Base-by-base conservation (phyloP, 2,888 invertebrate genomes). In the Azorinus chamasolen region DNA sequence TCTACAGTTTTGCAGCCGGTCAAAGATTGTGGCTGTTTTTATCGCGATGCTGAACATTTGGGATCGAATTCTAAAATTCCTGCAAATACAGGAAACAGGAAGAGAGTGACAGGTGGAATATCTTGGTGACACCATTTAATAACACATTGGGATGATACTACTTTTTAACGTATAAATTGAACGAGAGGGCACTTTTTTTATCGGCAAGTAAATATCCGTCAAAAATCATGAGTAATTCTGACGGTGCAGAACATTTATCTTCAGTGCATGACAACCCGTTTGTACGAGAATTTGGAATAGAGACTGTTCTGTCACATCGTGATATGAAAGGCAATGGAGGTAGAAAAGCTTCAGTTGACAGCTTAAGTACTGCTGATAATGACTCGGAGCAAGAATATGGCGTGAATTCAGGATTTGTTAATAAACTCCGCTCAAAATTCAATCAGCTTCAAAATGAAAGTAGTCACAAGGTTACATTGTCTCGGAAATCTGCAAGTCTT, bases 321-420 rank as follows among this genome's bases (percentile, higher is more conserved):
- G 43, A 53, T 14, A 32, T 18, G 48, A 48, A 58, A 25, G 16
- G 45, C 20, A 41, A 27, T 12, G 45, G 43, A 14, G 45, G 39
- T 14, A 54, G 46, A 45, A 45, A 45, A 1, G 22, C 43, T 24
- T 65, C 64, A 22, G 46, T 64, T 37, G 16, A 58, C 20, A 64
- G 58, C 41, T 43, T 32, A n/a, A 48, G 57, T 25, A 50, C 27
- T 16, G 57, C 48, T 20, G 80, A 79, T 27, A 69, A 54, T 37
- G 82, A 78, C n/a, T 65, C 61, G 20, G 86, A 86, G 39, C 84
- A 86, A n/a, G 91, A 89, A 55, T 88, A 90, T 59, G 84, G 79
- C 22, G 91, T 91, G 45, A 88, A 89, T 32, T 89, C 91, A 16
- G 92, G 92, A 6, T 91, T 91, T 85, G 92, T 92, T 18, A 85